Base-by-base conservation (phyloP, 2,113 vertebrate genomes). In the Penelope pileata region DNA sequence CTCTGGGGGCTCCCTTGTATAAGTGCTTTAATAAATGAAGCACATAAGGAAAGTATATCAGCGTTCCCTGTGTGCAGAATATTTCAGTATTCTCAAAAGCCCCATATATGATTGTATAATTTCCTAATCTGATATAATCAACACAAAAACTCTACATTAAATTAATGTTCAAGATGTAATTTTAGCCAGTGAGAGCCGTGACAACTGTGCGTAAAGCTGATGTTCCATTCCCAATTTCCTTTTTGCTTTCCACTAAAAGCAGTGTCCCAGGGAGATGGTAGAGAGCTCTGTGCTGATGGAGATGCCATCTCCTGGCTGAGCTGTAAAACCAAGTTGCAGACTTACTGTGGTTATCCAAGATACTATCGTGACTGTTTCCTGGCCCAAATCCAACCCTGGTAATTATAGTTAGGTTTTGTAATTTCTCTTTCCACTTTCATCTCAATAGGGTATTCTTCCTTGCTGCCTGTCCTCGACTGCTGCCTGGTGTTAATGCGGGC, bases 11-110 rank as follows among this genome's bases (percentile, higher is more conserved):
- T 97, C 48, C 8, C 56, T 90, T 70, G 96, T 96, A 97, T 96
- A 93, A 95, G 96, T 92, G 96, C 94, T 96, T 96, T 97, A 97
- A 97, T 97, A 98, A 98, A 97, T 97, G 97, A 97, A 97, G 94
- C 93, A 97, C 97, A 97, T 97, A 97, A 59, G 95, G 95, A 86
- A 96, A 95, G 89, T 87, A 83, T 93, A 89, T 91, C 97, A 86
- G 75, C 29, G 63, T 76, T 97, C 96, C 95, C 93, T 43, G 27
- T 6, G 73, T 93, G 92, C 67, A 53, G 66, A 76, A 86, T 95
- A 86, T 96, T 95, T 93, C 90, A 87, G 83, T 93, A 78, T 91
- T 97, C 97, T 97, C 84, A 30, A 81, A 97, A 97, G 96, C 89
- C 96, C 97, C 96, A 16, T 96, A 68, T 87, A 80, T n/a, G 86